Base-by-base conservation (phyloP, 2,888 invertebrate species). In the Eilema caniola region DNA sequence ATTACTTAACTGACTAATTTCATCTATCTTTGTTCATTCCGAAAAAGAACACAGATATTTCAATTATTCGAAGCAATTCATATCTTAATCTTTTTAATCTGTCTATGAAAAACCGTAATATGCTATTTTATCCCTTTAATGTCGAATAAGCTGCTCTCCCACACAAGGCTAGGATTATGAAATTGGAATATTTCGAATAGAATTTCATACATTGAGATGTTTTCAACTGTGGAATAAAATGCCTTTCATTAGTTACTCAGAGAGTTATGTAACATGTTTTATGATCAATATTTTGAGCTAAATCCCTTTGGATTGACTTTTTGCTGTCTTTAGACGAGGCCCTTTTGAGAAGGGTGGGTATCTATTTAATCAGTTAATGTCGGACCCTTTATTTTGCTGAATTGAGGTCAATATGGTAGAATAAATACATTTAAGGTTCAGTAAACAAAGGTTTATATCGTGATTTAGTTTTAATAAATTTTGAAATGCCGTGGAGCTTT, bases 281-380 rank as follows among this genome's bases (percentile, higher is more conserved):
- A 81, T 79, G 75, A 77, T 78, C 81, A 81, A 80, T 85, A 82
- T 83, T 85, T 86, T 80, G 82, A 73, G 81, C 76, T 69, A 69
- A 78, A 72, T 77, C 79, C 76, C 78, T 37, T 71, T 62, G 80
- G 83, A 81, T 78, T 76, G 80, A 80, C 84, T 83, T 88, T 88
- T 86, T 87, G 85, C 86, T 85, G 85, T 87, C 85, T 86, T 81
- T 79, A 79, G 74, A 72, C 76, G 75, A 77, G 69, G 74, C 77
- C 79, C 75, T 79, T 83, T 86, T 88, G 87, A 87, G 80, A 84
- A 87, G 88, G 88, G 86, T 86, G 86, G 86, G 83, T 83, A 83
- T 83, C 83, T 80, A 81, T 83, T 83, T 88, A 86, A 86, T 86
- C 87, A 87, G 80, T 78, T 82, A 80, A 82, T 85, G 83, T 82